Percentiles rank a stretch among this genome's conserved stretches.
phyloP scores from a whole-genome alignment of 2,113 vertebrate genomes.

The Nothoprocta perdicaria region DNA sequence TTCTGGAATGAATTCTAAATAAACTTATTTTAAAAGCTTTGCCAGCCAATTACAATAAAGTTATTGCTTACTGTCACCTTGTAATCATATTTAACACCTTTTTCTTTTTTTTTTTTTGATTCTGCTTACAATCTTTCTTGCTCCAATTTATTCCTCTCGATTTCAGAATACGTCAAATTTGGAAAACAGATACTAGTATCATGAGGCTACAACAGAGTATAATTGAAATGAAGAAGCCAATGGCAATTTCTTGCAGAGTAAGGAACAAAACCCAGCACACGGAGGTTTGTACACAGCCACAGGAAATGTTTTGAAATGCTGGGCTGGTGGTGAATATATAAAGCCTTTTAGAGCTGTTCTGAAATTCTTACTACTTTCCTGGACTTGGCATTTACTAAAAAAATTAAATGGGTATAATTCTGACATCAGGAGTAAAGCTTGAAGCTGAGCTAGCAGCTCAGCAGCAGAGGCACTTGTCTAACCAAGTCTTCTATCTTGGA shows the following conservation, averaged over 20 bases:
- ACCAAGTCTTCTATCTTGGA: not conserved
- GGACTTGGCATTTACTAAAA: not conserved
- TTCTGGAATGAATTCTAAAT: not conserved
- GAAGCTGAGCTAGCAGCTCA: not conserved
- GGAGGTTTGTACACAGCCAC: not conserved
- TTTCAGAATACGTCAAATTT: not conserved
- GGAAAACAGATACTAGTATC: too few relatives aligned
- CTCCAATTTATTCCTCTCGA: conserved; percentile 26
- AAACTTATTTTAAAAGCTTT: not conserved
- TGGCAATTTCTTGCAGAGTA: not conserved
- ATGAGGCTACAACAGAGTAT: not conserved
- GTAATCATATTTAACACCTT: not conserved
- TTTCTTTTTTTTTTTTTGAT: not conserved
- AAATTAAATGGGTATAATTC: not conserved
- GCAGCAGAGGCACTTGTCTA: not conserved
- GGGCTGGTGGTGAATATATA: not conserved
- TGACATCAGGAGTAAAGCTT: not conserved
- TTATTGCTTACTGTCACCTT: not conserved
- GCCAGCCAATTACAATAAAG: conserved; percentile 21
- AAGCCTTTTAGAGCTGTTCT: not conserved
- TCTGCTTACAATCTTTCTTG: not conserved
- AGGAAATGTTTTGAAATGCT: not conserved
- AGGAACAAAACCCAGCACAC: not conserved
- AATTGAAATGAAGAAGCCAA: not conserved
- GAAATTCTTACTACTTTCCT: not conserved